Base-by-base conservation (phyloP, 2,113 vertebrate species). In the Physeter macrocephalus region DNA sequence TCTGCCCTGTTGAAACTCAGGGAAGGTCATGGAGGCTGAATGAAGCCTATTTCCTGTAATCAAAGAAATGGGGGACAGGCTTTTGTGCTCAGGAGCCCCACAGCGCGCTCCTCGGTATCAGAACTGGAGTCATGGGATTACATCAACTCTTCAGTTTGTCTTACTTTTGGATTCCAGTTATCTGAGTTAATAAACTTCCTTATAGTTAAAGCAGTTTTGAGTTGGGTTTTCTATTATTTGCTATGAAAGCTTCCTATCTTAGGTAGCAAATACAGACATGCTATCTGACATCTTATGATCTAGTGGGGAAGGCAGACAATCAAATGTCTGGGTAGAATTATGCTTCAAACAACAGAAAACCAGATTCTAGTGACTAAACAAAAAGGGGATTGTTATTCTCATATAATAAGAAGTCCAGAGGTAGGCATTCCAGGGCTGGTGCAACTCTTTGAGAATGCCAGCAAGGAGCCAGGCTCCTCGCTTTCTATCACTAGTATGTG, bases 151-250 rank as follows among this genome's bases (percentile, higher is more conserved):
- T 49, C 71, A 39, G 12, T 91, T 61, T 82, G 11, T 69, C 59
- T 59, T 90, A 64, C 31, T 85, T 90, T 27, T 74, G 46, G 31
- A 34, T 72, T 86, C 25, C 21, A 67, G 41, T 86, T 90, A 74
- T 81, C 43, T 87, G 43, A 85, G 31, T 66, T 94, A 82, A 54
- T 84, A 93, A 90, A 93, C 12, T 93, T 87, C 64, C n/a, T 62
- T 81, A 52, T 49, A 74, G n/a, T 83, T 77, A 54, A 92, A 88
- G 41, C 41, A 90, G 54, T 54, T 85, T 77, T 52, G 36, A 71
- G 41, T 54, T 90, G 86, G 13, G 6, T 85, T 61, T 61, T 61
- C 23, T 61, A 27, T 61, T 11, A 36, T 52, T 72, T 88, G 27
- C 39, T 52, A n/a, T 67, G 90, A 93, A 83, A 93, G 14, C n/a